A percentile compares a stretch with the other conserved stretches of the same genome.
These are phyloP conservation scores for Porites rus DNA, from an alignment of 92 coral and sea anemone species.

Conservation along the genomic window DNA sequence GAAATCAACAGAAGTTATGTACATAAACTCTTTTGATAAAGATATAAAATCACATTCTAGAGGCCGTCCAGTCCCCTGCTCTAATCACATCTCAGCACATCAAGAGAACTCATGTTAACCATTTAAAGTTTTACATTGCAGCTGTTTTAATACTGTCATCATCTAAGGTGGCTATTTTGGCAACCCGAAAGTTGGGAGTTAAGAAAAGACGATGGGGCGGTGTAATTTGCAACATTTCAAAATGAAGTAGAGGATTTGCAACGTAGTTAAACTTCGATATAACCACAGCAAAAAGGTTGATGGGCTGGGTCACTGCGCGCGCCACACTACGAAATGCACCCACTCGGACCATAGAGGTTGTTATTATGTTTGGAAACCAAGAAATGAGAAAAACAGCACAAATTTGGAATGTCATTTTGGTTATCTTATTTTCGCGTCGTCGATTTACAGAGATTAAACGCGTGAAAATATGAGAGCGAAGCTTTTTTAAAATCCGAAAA, in stretches of 20 bases:
- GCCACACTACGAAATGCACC: background rate
- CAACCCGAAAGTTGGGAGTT: background rate
- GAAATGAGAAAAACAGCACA: background rate
- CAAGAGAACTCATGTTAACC: too few species aligned
- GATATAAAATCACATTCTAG: too few species aligned
- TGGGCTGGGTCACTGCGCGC: background rate
- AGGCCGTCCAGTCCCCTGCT: too few species aligned
- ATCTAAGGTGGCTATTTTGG: background rate
- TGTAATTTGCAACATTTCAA: background rate
- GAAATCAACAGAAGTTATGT: too few species aligned
- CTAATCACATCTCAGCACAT: too few species aligned
- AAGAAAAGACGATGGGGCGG: background rate
- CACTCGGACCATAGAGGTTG: background rate
- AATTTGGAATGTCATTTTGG: slow-evolving; percentile 1
- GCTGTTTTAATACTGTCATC: background rate
- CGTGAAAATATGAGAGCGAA: background rate
- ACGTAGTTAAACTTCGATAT: slow-evolving; percentile 6
- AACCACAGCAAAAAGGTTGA: background rate
- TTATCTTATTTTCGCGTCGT: slow-evolving; percentile 1
- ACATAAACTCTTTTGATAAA: too few species aligned
- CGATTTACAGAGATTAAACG: background rate
- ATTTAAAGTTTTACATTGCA: background rate
- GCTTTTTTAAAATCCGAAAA: background rate
- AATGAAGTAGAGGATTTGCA: slow-evolving; percentile 1
- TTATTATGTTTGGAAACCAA: slow-evolving; percentile 7